Evolutionary conservation across 2,888 invertebrate genomes (phyloP).

Genomic region (Drosophila cognata): DNA sequence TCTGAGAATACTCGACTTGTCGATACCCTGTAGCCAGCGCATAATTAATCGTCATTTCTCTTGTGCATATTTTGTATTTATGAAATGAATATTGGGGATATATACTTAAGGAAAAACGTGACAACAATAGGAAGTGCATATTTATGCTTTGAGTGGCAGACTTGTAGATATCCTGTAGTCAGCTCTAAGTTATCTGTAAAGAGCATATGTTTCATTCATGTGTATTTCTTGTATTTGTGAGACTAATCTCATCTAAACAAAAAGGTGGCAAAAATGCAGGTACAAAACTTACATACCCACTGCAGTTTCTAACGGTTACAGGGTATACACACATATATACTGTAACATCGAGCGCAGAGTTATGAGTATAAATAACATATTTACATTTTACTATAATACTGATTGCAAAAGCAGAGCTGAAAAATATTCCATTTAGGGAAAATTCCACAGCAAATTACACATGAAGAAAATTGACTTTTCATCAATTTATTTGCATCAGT

Average conservation of each 20-base stretch:
- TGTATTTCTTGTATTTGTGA: not conserved
- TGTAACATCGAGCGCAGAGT: conserved; percentile 12
- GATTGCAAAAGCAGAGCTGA: conserved; percentile 35
- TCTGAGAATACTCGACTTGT: not conserved
- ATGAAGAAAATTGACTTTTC: not conserved
- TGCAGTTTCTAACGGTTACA: not conserved
- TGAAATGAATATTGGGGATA: too few species aligned
- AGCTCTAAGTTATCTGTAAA: not conserved
- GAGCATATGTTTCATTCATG: not conserved
- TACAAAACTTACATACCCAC: not conserved
- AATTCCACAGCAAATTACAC: conserved; percentile 9
- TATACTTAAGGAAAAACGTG: too few species aligned
- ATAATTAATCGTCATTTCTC: too few species aligned
- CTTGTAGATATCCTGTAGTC: not conserved
- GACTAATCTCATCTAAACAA: not conserved
- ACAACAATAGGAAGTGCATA: too few species aligned
- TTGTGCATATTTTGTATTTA: not conserved
- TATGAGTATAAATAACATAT: conserved; percentile 54
- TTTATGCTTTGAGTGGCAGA: not conserved
- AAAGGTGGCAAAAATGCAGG: not conserved
- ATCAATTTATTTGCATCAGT: not conserved
- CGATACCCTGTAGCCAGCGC: not conserved
- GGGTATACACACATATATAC: not conserved
- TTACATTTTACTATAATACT: conserved; percentile 50
- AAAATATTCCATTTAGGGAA: conserved; percentile 16